These are phyloP conservation scores for Conistra vaccinii DNA, from an alignment of 2,888 invertebrate species.

Conservation along the genomic window DNA sequence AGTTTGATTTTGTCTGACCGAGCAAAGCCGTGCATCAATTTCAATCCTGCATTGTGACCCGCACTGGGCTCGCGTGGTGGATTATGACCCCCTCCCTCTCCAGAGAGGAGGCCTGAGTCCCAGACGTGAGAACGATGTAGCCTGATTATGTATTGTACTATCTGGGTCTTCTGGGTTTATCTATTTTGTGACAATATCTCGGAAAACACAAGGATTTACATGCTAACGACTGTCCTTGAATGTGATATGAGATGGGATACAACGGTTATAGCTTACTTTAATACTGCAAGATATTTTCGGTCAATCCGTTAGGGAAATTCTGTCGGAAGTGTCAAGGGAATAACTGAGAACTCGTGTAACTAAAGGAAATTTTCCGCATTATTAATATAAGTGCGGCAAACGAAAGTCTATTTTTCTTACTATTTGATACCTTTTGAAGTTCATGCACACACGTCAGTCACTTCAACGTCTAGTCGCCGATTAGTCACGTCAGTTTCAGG, in stretches of 20 bases:
- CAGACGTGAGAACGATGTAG: not conserved
- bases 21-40: not conserved
- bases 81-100: not conserved
- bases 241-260: slow-evolving; percentile 22
- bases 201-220: slow-evolving; percentile 11
- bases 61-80: not conserved
- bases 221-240: slow-evolving; percentile 40
- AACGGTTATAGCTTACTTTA: slow-evolving; percentile 2
- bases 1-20: not conserved
- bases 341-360: not conserved
- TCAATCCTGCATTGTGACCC: not conserved
- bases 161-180: not conserved
- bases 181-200: not conserved
- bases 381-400: not conserved
- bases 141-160: not conserved
- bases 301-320: not conserved
- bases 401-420: not conserved
- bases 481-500: too few species aligned
- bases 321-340: not conserved
- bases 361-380: not conserved
- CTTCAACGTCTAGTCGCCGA: too few species aligned
- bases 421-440: not conserved
- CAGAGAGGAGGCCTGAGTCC: not conserved
- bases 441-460: too few species aligned
- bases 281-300: slow-evolving; percentile 8